Evolutionary conservation across 2,797 vertebrate species (phyloP).

Genomic region (Urocyon cinereoargenteus): DNA sequence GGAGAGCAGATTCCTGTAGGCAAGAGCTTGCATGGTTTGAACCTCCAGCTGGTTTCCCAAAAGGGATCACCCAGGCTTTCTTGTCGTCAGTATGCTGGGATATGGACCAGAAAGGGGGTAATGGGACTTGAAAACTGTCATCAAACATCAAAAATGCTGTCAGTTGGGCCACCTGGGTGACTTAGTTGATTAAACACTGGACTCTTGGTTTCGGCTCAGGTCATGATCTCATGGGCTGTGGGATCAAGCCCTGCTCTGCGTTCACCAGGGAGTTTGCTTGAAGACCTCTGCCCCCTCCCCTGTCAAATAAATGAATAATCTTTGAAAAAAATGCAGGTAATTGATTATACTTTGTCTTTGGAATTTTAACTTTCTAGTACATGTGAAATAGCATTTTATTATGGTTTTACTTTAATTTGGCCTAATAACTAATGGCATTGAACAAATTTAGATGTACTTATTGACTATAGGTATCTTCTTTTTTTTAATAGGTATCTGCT

Average conservation of each 20-base stretch:
- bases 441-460: background rate
- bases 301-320: background rate
- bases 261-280: background rate
- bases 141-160: background rate
- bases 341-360: background rate
- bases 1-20: accelerated
- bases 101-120: background rate
- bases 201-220: background rate
- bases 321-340: background rate
- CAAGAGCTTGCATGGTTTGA: background rate
- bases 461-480: background rate
- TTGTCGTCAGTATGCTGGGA: background rate
- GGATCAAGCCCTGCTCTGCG: background rate
- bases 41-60: background rate
- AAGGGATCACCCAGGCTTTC: background rate
- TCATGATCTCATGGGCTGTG: background rate
- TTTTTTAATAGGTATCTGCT: background rate
- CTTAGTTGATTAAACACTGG: background rate
- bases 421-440: background rate
- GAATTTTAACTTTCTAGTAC: background rate
- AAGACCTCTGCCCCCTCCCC: background rate
- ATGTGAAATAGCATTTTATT: background rate
- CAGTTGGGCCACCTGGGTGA: background rate
- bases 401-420: background rate
- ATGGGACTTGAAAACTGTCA: background rate